Evolutionary conservation across 2,113 vertebrate genomes (phyloP), one percentile per base, ranked within the genome.

Genomic region (Callospermophilus lateralis): DNA sequence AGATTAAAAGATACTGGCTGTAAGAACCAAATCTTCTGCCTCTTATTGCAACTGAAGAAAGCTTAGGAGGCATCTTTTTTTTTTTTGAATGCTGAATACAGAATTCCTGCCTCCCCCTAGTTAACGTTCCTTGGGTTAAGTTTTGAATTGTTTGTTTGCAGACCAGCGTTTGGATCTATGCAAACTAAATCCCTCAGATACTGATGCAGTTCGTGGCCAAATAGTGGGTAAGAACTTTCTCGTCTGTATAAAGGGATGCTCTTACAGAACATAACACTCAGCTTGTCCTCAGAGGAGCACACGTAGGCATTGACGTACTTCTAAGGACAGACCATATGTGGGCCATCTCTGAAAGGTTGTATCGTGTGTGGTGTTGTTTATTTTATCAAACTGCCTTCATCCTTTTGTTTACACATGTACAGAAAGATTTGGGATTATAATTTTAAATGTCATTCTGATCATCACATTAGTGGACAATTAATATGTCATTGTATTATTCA

Each of bases 141-240:
- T 98, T 97, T 98, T 97, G 83, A 78, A 90, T 98, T 97, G 72
- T 98, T 98, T 96, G 4, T 98, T 98, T 98, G 90, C 99, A 99
- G 99, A 99, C 99, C 99, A 99, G 99, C 99, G 99, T 97, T 98
- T 99, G 98, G 99, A 99, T 99, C 99, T 99, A 98, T 99, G 99
- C 99, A 99, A 99, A 99, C 99, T 99, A 97, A 99, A 99, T 96
- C 99, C 99, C 95, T 99, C 99, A 58, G 99, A 99, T 98, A 99
- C 99, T 15, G 99, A 99, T 98, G 99, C 99, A 96, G 99, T 99
- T 74, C 99, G 99, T 98, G 99, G 99, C 97, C 99, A 99, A 98
- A 99, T 99, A 97, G 99, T 99, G 98, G 99, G 99, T 99, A 98
- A 99, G 99, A 93, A 96, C 84, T 34, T 97, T 97, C 96, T 98